Percentiles rank a stretch among this genome's conserved stretches.
Conservation (phyloP, 53 echinoderm and acorn worm genomes). For the Crossaster papposus region DNA sequence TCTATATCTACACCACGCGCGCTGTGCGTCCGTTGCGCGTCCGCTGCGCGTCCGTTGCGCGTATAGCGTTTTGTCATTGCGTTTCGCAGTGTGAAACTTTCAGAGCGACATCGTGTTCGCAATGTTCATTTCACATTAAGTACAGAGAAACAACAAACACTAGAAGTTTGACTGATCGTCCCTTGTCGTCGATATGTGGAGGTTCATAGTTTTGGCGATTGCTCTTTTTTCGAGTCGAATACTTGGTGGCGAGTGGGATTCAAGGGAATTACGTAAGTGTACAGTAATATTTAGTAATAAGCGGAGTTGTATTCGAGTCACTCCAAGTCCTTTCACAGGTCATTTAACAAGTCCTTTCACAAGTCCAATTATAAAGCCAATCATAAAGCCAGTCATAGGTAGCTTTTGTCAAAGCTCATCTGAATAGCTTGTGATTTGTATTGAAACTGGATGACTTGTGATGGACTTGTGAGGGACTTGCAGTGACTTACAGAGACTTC, state of each 20-base stretch:
- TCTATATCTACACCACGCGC: too few species aligned
- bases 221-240: neutral
- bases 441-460: too few species aligned
- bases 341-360: too few species aligned
- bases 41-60: neutral
- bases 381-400: too few species aligned
- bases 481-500: too few species aligned
- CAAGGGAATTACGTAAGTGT: constrained; percentile 8
- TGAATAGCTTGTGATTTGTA: too few species aligned
- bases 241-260: neutral
- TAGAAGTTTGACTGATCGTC: neutral
- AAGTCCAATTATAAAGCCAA: too few species aligned
- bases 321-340: too few species aligned
- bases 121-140: neutral
- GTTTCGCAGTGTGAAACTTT: neutral
- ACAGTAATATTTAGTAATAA: too few species aligned
- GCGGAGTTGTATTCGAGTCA: too few species aligned
- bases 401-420: too few species aligned
- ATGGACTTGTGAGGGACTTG: too few species aligned
- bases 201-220: neutral
- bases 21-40: neutral
- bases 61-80: neutral
- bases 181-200: neutral
- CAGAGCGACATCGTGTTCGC: neutral
- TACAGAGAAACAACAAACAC: neutral